These are phyloP conservation scores for Recurvirostra avosetta DNA, from an alignment of 2,113 vertebrate species.

Conservation along the genomic window DNA sequence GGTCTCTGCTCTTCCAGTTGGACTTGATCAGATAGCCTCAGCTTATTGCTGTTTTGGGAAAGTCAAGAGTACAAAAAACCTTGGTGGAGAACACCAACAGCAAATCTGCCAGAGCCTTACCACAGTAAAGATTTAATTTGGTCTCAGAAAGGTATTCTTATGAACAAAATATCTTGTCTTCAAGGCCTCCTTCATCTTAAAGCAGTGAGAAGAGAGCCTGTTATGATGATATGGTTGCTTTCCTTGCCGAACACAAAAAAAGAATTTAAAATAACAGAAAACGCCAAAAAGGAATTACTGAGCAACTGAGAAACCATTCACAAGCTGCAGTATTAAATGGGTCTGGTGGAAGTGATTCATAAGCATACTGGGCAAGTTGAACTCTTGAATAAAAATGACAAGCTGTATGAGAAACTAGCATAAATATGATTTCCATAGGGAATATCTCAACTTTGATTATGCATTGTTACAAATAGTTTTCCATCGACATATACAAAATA, in stretches of 20 bases:
- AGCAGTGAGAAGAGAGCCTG: background rate
- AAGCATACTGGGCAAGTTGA: background rate
- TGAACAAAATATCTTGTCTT: background rate
- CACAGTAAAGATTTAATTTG: background rate
- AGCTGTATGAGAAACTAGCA: background rate
- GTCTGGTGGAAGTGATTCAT: background rate
- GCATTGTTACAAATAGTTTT: background rate
- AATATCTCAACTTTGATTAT: background rate
- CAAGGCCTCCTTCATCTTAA: background rate
- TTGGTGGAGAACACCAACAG: background rate
- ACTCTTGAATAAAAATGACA: background rate
- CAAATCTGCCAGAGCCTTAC: background rate
- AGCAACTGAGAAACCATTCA: background rate
- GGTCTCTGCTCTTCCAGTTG: background rate
- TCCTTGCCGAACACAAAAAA: background rate
- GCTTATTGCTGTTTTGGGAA: background rate
- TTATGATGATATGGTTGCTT: background rate
- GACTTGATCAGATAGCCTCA: background rate
- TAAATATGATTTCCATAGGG: background rate
- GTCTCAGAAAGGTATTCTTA: background rate
- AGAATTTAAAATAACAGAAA: background rate
- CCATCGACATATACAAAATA: background rate
- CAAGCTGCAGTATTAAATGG: background rate
- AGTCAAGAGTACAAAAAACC: background rate
- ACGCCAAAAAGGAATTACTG: background rate